phyloP scores from a whole-genome alignment of 2,797 vertebrate genomes.

The Enoplosus armatus region DNA sequence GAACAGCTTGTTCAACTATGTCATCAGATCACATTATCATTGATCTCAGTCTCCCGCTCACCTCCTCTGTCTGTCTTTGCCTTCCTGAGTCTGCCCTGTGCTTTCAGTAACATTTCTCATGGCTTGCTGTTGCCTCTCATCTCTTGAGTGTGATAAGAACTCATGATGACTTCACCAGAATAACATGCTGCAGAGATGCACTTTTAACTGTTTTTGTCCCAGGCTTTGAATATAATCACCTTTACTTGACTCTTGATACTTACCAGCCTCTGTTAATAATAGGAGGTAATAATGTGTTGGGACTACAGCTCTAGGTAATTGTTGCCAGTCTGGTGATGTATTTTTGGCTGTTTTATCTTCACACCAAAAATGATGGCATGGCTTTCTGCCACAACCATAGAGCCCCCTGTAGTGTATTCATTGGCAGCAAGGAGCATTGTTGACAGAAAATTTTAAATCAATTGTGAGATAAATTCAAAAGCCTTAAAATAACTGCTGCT shows the following conservation, averaged over 20 bases:
- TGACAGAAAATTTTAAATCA: conserved; percentile 19
- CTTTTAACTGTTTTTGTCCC: conserved; percentile 42
- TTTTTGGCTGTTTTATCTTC: conserved; percentile 50
- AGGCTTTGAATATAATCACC: conserved; percentile 47
- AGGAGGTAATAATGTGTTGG: conserved; percentile 60
- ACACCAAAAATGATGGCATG: conserved; percentile 38
- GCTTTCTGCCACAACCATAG: conserved; percentile 15
- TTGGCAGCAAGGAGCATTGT: conserved; percentile 25
- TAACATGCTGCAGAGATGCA: conserved; percentile 31
- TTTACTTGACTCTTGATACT: conserved; percentile 38
- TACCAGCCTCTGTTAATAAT: conserved; percentile 60
- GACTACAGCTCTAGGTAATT: conserved; percentile 41
- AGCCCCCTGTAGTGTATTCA: conserved; percentile 18
- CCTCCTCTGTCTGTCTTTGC: conserved; percentile 47
- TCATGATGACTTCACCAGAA: conserved; percentile 44
- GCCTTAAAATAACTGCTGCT: neutral
- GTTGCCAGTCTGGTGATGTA: conserved; percentile 45
- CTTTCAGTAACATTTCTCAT: conserved; percentile 55
- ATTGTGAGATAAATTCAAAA: conserved; percentile 15
- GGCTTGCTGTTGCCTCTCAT: conserved; percentile 52
- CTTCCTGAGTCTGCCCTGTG: conserved; percentile 38
- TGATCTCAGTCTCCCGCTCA: conserved; percentile 62
- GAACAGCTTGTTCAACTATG: conserved; percentile 67
- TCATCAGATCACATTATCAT: conserved; percentile 79
- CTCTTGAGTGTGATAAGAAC: conserved; percentile 54